Evolutionary conservation across 2,888 invertebrate genomes (phyloP), one percentile per base, ranked within the genome.

Genomic region (Mimachlamys varia): DNA sequence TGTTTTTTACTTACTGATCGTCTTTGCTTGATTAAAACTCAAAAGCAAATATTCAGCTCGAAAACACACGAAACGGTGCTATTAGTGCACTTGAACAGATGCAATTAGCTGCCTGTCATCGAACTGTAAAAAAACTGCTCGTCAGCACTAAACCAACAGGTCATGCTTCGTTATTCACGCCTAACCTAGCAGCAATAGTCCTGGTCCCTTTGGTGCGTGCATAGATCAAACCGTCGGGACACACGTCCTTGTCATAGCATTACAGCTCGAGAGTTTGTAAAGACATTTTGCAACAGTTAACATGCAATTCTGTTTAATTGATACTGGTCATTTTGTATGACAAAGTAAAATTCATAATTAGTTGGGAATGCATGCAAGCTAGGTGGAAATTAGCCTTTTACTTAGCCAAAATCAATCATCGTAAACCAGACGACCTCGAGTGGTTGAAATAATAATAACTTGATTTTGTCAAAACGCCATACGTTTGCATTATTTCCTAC

Each of bases 91-190:
- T 76, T 76, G 33, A 76, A 76, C 33, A 76, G 76, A 33, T 76
- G 33, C 76, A 76, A 76, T 76, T 76, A 33, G 76, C 76, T 76
- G 76, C 76, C 76, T 76, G 76, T 76, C 76, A 76, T 33, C 76
- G 58, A 58, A 58, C 58, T 22, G 58, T 58, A 58, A 22, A 76
- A 76, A 27, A 76, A 76, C 33, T 53, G 76, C 33, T 76, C 33
- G 76, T 76, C 33, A 76, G 76, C 76, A 22, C 22, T 33, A 7
- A 27, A 33, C 76, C 27, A 12, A 33, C 76, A 76, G 4, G 76
- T 10, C 19, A 53, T 19, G 53, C 17, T 53, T 53, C 33, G 33
- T 58, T 58, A 76, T 33, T 17, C 27, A 76, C 76, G 22, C 7
- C 76, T 76, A 33, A 76, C 27, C 76, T 76, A 33, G 33, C 22